Conservation (phyloP, 2,113 vertebrate genomes). For the Vidua macroura region DNA sequence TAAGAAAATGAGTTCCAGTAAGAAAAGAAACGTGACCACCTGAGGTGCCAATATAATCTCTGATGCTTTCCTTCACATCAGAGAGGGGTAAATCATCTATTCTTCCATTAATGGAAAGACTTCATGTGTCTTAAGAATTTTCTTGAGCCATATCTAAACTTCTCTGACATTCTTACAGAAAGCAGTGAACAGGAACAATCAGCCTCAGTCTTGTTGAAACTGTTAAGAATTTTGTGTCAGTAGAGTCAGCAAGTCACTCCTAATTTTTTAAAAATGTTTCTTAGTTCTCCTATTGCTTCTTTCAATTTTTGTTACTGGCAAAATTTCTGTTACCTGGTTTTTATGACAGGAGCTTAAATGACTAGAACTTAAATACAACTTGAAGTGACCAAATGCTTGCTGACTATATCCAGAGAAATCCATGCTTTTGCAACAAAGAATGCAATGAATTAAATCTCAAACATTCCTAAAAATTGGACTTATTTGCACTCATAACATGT, state of each 20-base stretch:
- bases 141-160: background rate
- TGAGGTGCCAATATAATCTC: background rate
- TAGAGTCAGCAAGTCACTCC: background rate
- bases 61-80: background rate
- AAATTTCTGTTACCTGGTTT: background rate
- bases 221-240: background rate
- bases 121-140: background rate
- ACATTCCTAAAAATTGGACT: background rate
- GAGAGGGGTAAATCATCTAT: background rate
- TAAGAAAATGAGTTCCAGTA: background rate
- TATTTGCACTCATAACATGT: background rate
- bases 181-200: background rate
- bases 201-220: background rate
- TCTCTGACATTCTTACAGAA: background rate
- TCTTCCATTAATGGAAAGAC: background rate
- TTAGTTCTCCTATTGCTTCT: background rate
- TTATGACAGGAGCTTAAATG: background rate
- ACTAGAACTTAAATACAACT: background rate
- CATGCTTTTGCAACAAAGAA: background rate
- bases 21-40: slow-evolving; percentile 15
- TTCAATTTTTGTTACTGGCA: background rate
- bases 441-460: background rate
- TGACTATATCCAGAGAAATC: background rate
- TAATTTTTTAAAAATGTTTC: background rate
- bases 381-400: background rate